phyloP scores from a whole-genome alignment of 2,888 invertebrate species.

The Drosophila histrio region DNA sequence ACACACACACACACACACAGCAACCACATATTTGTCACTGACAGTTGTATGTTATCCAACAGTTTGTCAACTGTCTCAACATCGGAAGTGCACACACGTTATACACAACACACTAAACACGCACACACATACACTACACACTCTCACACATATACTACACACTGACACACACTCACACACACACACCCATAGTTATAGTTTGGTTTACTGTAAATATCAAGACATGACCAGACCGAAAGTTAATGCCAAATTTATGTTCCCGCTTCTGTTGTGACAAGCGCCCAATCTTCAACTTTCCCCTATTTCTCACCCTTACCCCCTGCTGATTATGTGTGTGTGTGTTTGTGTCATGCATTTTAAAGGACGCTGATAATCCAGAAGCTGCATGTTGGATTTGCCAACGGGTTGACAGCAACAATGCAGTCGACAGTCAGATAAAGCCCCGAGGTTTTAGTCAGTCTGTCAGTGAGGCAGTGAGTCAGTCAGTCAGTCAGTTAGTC shows the following conservation, averaged over 20 bases:
- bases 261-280: constrained; percentile 24
- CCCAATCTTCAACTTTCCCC: background rate
- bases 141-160: constrained; percentile 1
- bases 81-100: constrained; percentile 36
- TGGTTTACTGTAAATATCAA: constrained; percentile 44
- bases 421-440: constrained; percentile 33
- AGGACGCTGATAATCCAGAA: constrained; percentile 58
- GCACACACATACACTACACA: constrained; percentile 9
- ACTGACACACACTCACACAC: constrained; percentile 11
- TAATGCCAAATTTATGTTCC: constrained; percentile 66
- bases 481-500: background rate
- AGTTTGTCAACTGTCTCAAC: constrained; percentile 62
- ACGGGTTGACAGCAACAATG: constrained; percentile 27
- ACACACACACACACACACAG: background rate
- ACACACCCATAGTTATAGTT: background rate
- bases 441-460: constrained; percentile 6
- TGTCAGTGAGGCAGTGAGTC: no score
- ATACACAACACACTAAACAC: background rate
- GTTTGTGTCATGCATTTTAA: constrained; percentile 54
- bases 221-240: constrained; percentile 62
- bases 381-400: constrained; percentile 49
- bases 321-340: constrained; percentile 1
- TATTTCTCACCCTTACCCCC: background rate
- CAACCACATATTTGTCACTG: constrained; percentile 17
- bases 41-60: constrained; percentile 41